A percentile compares a stretch with the other conserved stretches of the same genome.
These are phyloP conservation scores for Brotula barbata DNA, from an alignment of 2,797 vertebrate species.

Conservation along the genomic window DNA sequence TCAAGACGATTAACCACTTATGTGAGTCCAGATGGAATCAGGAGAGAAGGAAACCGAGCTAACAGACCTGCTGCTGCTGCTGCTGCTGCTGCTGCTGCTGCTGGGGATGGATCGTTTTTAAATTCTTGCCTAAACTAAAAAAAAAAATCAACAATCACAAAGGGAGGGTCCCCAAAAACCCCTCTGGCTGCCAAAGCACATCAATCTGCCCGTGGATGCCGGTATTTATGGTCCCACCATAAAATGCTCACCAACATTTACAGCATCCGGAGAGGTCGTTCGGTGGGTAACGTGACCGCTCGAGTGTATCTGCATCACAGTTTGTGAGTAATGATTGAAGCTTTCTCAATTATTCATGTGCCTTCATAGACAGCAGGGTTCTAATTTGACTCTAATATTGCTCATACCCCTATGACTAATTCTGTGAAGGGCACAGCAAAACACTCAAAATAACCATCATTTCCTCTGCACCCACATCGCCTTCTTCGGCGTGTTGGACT, in stretches of 20 bases:
- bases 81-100: too few relatives aligned
- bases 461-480: constrained; percentile 46
- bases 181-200: too few relatives aligned
- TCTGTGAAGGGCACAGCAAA: constrained; percentile 66
- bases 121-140: too few relatives aligned
- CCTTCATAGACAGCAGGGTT: constrained; percentile 62
- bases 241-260: neutral
- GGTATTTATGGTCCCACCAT: neutral
- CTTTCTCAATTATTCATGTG: constrained; percentile 53
- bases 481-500: constrained; percentile 46
- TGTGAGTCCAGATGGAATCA: too few relatives aligned
- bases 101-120: too few relatives aligned
- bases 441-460: constrained; percentile 46
- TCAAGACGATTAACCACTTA: too few relatives aligned
- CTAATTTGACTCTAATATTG: constrained; percentile 66
- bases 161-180: too few relatives aligned
- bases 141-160: too few relatives aligned
- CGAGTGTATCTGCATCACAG: constrained; percentile 13
- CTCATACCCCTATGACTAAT: constrained; percentile 65
- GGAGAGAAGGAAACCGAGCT: too few relatives aligned
- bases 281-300: constrained; percentile 40
- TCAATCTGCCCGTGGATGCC: too few relatives aligned
- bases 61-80: too few relatives aligned
- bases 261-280: constrained; percentile 13
- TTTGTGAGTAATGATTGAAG: constrained; percentile 50